Base-by-base conservation (phyloP, 2,797 vertebrate species). In the Adrianichthys oophorus region DNA sequence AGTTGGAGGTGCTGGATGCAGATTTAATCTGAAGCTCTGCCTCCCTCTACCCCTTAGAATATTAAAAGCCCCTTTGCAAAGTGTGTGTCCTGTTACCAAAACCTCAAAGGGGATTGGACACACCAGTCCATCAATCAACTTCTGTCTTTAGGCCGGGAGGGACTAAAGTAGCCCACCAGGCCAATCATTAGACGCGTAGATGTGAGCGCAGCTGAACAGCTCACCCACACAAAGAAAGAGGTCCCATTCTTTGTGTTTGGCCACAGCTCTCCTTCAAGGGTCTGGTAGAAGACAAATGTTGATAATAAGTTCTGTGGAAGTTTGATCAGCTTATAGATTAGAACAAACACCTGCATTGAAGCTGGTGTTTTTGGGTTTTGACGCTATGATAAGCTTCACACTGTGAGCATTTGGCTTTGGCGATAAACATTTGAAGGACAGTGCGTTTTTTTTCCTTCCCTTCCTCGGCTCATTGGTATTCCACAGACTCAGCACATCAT, bases 211-310 rank as follows among this genome's bases (percentile, higher is more conserved):
- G 81, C 84, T 81, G 78, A 88, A 83, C 70, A 72, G 77, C 82
- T 80, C 80, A 59, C 50, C 72, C 79, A 86, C 86, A 90, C 86
- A 91, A 92, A 89, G 87, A 71, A 67, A 75, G 61, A 66, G 72
- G 85, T 84, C 78, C 74, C 83, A 79, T 74, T 86, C 87, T 90
- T 89, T 90, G 86, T 92, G 82, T 88, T 84, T 85, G 78, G 66
- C 78, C 65, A 18, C 62, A 68, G 76, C 68, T 79, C 84, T 68
- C 82, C 45, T 80, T 79, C 49, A 29, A 73, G 80, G 59, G 68
- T 78, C 69, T 74, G 74, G 60, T 72, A 57, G 53, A 76, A 77
- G 72, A 82, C 73, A 73, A 85, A 85, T 79, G 61, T 76, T 86
- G 58, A 64, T 58, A 59, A 73, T 57, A 52, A 57, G 52, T 62